Evolutionary conservation across 2,797 vertebrate genomes (phyloP).

Genomic region (Sebastes cheni): DNA sequence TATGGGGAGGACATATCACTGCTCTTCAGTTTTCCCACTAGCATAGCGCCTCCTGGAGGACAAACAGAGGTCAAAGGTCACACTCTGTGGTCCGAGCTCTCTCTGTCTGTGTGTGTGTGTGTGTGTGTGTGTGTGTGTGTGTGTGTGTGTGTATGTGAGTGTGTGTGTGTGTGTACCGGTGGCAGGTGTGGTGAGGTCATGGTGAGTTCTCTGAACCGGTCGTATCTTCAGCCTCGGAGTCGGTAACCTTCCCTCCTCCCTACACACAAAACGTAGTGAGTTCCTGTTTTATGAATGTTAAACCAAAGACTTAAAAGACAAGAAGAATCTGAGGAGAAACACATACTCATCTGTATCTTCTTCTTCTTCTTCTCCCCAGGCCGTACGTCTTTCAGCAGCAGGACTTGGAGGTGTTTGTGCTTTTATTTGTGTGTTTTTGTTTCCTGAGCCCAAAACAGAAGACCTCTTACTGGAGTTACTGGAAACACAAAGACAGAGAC

Average conservation of each 20-base stretch:
- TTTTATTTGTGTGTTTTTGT: conserved; percentile 3
- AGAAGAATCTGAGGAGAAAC: background rate
- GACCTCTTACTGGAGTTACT: conserved; percentile 36
- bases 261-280: background rate
- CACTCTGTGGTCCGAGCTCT: background rate
- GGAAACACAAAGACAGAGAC: background rate
- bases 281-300: too few relatives aligned
- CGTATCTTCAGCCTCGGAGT: conserved; percentile 57
- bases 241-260: conserved; percentile 60
- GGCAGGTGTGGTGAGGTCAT: conserved; percentile 68
- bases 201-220: conserved; percentile 69
- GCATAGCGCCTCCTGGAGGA: conserved; percentile 59
- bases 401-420: background rate
- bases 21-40: conserved; percentile 44
- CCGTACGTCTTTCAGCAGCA: background rate
- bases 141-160: background rate
- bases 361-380: conserved; percentile 14
- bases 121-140: background rate
- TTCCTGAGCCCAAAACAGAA: background rate
- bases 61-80: conserved; percentile 11
- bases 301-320: background rate
- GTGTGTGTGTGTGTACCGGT: conserved; percentile 43
- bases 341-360: conserved; percentile 48
- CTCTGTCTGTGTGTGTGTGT: background rate
- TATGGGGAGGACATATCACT: background rate